A percentile compares a stretch with the other conserved stretches of the same genome.
Evolutionary conservation across 30 jellyfish, hydroid and myxozoan genomes (phyloP).

Genomic region (Aurelia coerulea): DNA sequence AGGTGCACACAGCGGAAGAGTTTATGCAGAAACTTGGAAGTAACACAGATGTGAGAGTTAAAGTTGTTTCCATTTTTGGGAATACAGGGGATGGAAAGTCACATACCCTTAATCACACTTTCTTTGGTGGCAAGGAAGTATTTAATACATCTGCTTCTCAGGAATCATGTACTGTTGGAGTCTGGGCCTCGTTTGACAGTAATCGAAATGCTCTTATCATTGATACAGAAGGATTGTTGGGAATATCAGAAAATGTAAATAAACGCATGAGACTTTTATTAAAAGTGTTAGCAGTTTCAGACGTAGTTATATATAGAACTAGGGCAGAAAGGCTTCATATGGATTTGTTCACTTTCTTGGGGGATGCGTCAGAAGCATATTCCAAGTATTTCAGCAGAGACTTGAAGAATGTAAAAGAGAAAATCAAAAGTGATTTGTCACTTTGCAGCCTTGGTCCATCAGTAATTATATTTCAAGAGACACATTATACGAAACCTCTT

Average conservation of each 20-base stretch:
- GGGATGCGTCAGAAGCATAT: conserved; percentile 99
- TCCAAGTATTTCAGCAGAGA: conserved; percentile 92
- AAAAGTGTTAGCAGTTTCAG: conserved; percentile 96
- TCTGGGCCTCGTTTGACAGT: conserved; percentile 93
- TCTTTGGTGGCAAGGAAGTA: conserved; percentile 89
- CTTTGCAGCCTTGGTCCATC: conserved; percentile 98
- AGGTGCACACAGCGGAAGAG: conserved; percentile 81
- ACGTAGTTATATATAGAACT: conserved; percentile 95
- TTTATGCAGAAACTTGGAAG: conserved; percentile 69
- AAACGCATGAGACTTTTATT: conserved; percentile 95
- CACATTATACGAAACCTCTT: conserved; percentile 96
- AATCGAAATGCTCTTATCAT: conserved; percentile 79
- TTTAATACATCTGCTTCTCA: conserved; percentile 93
- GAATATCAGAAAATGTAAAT: conserved; percentile 95
- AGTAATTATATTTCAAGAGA: conserved; percentile 93
- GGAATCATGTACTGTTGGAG: conserved; percentile 99
- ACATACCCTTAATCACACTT: conserved; percentile 94
- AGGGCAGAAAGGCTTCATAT: conserved; percentile 98
- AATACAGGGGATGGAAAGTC: conserved; percentile 99
- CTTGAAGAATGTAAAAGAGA: conserved; percentile 85
- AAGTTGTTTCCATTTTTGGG: conserved; percentile 97
- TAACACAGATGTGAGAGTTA: conserved; percentile 73
- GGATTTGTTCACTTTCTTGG: conserved; percentile 96
- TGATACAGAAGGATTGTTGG: conserved; percentile 98
- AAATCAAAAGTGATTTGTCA: conserved; percentile 82